A percentile compares a stretch with the other conserved stretches of the same genome.
Evolutionary conservation across 2,888 invertebrate genomes (phyloP).

Genomic region (Idaea straminata): DNA sequence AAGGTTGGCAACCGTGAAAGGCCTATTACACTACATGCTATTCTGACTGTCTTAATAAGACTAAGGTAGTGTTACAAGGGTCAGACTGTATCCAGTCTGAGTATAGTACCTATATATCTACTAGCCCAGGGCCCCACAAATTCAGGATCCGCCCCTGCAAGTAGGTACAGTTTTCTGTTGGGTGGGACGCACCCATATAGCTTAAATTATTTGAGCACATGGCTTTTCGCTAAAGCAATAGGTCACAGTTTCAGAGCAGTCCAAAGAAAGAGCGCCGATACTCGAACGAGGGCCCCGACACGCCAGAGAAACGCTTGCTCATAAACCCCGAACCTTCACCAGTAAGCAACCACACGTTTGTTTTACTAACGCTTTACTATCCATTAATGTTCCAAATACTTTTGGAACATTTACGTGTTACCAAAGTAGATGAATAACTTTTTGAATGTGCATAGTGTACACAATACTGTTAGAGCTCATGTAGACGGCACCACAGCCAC

Average conservation of each 20-base stretch:
- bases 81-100: too few species aligned
- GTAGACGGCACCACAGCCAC: too few species aligned
- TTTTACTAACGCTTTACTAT: neutral
- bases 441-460: neutral
- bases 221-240: conserved; percentile 55
- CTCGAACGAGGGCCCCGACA: conserved; percentile 66
- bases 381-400: neutral
- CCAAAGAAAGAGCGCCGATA: conserved; percentile 73
- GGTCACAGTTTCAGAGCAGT: conserved; percentile 75
- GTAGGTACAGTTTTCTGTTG: neutral
- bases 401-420: neutral
- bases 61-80: too few species aligned
- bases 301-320: conserved; percentile 78
- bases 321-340: conserved; percentile 75
- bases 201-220: conserved; percentile 24
- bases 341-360: conserved; percentile 53
- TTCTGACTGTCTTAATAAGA: too few species aligned
- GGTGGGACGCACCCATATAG: conserved; percentile 20
- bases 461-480: neutral
- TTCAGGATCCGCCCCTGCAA: too few species aligned
- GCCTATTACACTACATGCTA: too few species aligned
- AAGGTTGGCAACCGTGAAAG: too few species aligned
- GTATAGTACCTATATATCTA: too few species aligned
- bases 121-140: too few species aligned
- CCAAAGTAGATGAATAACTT: neutral